Evolutionary conservation across 2,113 vertebrate species (phyloP).

Genomic region (rabbit (Oryctolagus cuniculus)): mOryCun1.1 NC_091449.1:58310501-58311000

Average conservation of each 20-base stretch:
- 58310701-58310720: slow-evolving; percentile 30
- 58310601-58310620: background rate
- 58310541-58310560: background rate
- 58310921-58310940: background rate
- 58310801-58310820: background rate
- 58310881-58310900: background rate
- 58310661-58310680: background rate
- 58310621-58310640: background rate
- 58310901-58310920: background rate
- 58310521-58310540: background rate
- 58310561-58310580: background rate
- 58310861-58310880: background rate
- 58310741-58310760: background rate
- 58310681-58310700: background rate
- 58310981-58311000: background rate
- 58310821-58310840: background rate
- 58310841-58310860: slow-evolving; percentile 21
- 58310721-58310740: background rate
- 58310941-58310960: background rate
- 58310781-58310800: background rate
- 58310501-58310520: background rate
- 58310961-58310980: background rate
- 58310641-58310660: background rate
- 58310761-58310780: background rate
- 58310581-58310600: background rate